These are phyloP conservation scores for Oryctes rhinoceros DNA, from an alignment of 1,140 invertebrate species.

Conservation along the genomic window DNA sequence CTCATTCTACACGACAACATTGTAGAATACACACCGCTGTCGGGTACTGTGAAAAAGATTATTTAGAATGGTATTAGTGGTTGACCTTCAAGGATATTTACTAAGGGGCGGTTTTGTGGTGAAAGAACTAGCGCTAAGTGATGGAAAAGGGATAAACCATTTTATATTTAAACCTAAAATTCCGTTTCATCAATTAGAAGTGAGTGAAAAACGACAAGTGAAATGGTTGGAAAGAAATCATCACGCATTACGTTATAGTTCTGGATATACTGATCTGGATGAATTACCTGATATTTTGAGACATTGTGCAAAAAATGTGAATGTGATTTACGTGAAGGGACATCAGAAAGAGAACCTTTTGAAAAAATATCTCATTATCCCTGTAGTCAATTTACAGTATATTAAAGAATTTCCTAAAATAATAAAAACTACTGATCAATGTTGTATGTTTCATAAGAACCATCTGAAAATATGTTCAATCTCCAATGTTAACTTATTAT, in stretches of 20 bases:
- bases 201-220: too few species aligned
- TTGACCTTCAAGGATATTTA: not conserved
- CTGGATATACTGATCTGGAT: not conserved
- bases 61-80: not conserved
- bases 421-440: too few species aligned
- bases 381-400: not conserved
- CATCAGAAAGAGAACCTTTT: not conserved
- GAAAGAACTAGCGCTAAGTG: not conserved
- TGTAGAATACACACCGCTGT: constrained; percentile 21
- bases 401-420: not conserved
- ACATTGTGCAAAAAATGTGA: not conserved
- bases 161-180: constrained; percentile 13
- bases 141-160: not conserved
- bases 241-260: not conserved
- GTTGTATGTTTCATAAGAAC: too few species aligned
- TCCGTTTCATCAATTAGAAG: too few species aligned
- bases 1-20: constrained; percentile 14
- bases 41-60: not conserved
- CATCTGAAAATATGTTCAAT: too few species aligned
- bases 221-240: too few species aligned
- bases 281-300: not conserved
- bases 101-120: constrained; percentile 13
- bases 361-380: not conserved
- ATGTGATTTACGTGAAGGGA: too few species aligned
- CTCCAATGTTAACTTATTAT: too few species aligned